A percentile compares a stretch with the other conserved stretches of the same genome.
phyloP scores from a whole-genome alignment of 2,888 invertebrate genomes.

The Lycophotia porphyrea region DNA sequence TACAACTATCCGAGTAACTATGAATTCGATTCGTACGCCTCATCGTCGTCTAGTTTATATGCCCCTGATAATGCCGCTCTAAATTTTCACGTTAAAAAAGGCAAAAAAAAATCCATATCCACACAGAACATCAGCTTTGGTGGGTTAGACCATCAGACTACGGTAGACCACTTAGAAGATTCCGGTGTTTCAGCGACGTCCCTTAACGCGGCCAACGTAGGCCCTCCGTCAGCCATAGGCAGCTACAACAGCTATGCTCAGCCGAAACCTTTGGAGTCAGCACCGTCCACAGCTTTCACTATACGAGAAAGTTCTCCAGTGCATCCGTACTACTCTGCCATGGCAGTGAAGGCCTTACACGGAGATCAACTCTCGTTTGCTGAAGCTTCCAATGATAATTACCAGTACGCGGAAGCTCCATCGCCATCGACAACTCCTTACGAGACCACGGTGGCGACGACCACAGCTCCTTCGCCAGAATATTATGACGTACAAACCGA shows the following conservation, averaged over 20 bases:
- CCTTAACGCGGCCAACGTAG: slow-evolving; percentile 73
- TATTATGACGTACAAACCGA: slow-evolving; percentile 68
- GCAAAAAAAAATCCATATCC: slow-evolving; percentile 85
- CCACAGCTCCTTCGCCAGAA: slow-evolving; percentile 65
- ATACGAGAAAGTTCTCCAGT: slow-evolving; percentile 81
- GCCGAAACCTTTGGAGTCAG: slow-evolving; percentile 69
- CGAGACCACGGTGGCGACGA: slow-evolving; percentile 70
- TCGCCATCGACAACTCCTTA: slow-evolving; percentile 71
- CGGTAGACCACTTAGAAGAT: slow-evolving; percentile 82
- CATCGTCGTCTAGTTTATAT: slow-evolving; percentile 81
- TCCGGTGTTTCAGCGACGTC: slow-evolving; percentile 70
- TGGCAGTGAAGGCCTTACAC: slow-evolving; percentile 82
- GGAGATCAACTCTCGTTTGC: slow-evolving; percentile 77
- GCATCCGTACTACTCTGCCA: slow-evolving; percentile 82
- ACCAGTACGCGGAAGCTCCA: slow-evolving; percentile 82
- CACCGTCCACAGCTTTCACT: slow-evolving; percentile 77
- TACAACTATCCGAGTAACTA: slow-evolving; percentile 79
- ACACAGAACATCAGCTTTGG: slow-evolving; percentile 86
- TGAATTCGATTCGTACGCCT: slow-evolving; percentile 82
- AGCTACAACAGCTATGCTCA: slow-evolving; percentile 75
- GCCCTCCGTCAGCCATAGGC: slow-evolving; percentile 75
- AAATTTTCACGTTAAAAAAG: slow-evolving; percentile 72
- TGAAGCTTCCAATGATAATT: slow-evolving; percentile 84
- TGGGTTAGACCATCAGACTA: slow-evolving; percentile 81
- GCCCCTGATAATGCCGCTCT: slow-evolving; percentile 71